Evolutionary conservation across 2,113 vertebrate species (phyloP), one percentile per base, ranked within the genome.

Genomic region (Petroica traversi): DNA sequence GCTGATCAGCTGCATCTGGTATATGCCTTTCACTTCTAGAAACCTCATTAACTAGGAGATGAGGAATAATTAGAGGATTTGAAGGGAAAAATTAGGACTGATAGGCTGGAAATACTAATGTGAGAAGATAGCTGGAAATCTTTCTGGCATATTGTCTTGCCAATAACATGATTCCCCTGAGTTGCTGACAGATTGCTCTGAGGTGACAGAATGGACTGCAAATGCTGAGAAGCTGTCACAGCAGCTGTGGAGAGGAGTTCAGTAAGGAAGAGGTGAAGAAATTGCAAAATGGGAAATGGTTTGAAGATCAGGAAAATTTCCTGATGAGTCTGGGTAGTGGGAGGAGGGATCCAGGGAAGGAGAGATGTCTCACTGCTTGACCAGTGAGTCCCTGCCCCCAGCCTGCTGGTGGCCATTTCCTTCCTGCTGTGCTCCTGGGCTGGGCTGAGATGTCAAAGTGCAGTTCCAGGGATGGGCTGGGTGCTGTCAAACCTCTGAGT

Each of bases 41-140:
- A 74, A 62, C 71, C n/a, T 75, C 91, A 45, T 72, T 64, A 54
- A 34, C 34, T 66, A 33, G 67, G 63, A 73, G 29, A 38, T 84
- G 82, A 86, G 36, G 55, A 93, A 57, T 74, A 74, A 66, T 71
- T 49, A 74, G 23, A 93, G 62, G n/a, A 89, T 52, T 41, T 84
- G 52, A 84, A 86, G 52, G 54, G 49, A 95, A 54, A 72, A 40
- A 61, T 33, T 20, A 71, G 63, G 43, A 66, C 62, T 66, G 41
- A 41, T 67, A 40, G 57, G 48, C 62, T 86, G 55, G 31, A 84
- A 77, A 85, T 85, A 66, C 7, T 67, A 63, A 81, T 4, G 8
- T 61, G 68, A 77, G 45, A 79, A 89, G 55, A 89, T n/a, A 68
- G 34, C 36, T 85, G 57, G 31, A 79, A 89, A 71, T 43, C n/a